Percentiles rank a stretch among this genome's conserved stretches.
These are phyloP conservation scores for Phocoena sinus DNA, from an alignment of 2,113 vertebrate genomes.

Conservation along the genomic window DNA sequence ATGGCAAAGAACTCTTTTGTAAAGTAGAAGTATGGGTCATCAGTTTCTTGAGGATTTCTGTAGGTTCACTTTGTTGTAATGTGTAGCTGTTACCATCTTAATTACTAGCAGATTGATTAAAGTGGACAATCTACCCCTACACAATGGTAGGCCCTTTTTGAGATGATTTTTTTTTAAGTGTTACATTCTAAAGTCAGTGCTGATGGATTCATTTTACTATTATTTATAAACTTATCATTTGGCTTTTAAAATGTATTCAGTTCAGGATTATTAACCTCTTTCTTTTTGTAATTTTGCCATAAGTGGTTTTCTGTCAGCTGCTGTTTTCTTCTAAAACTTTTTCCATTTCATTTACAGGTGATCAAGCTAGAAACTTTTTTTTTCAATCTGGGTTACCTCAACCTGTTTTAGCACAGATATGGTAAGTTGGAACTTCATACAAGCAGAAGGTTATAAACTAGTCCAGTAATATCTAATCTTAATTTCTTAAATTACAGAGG, in stretches of 20 bases:
- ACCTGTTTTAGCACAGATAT: slow-evolving; percentile 98
- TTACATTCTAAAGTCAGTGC: not conserved
- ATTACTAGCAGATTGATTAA: not conserved
- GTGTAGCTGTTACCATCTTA: not conserved
- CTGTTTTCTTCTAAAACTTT: slow-evolving; percentile 55
- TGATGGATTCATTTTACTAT: not conserved
- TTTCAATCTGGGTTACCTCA: slow-evolving; percentile 97
- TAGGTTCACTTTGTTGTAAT: not conserved
- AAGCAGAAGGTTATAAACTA: not conserved
- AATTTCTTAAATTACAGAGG: not conserved
- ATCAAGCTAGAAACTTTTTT: slow-evolving; percentile 99
- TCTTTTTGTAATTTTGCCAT: not conserved
- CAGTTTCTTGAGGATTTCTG: not conserved
- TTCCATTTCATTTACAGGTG: slow-evolving; percentile 83
- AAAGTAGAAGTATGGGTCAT: not conserved
- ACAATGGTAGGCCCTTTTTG: not conserved
- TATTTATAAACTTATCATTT: not conserved
- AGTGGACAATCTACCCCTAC: accelerated
- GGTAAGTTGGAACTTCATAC: slow-evolving; percentile 83
- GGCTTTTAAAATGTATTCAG: not conserved
- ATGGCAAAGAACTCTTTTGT: not conserved
- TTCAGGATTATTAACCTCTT: not conserved
- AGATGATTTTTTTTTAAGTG: not conserved
- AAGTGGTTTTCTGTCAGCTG: not conserved
- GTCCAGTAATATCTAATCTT: not conserved